Conservation (phyloP, 2,888 invertebrate genomes). For the Boloria selene region DNA sequence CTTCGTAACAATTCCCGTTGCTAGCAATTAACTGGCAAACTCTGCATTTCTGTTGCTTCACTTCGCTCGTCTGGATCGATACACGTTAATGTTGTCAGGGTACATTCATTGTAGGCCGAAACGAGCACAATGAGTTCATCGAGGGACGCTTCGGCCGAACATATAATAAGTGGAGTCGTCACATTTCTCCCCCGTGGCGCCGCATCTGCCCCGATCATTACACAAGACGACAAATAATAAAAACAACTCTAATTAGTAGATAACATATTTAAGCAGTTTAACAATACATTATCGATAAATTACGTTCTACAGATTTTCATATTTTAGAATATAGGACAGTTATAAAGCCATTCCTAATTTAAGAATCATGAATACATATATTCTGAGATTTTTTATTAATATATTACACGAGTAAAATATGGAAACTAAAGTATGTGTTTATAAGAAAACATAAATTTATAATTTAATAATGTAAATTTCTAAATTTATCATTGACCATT, state of each 20-base stretch:
- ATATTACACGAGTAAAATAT: too few relatives aligned
- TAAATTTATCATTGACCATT: constrained; percentile 1
- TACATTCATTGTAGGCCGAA: constrained; percentile 35
- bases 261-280: constrained; percentile 13
- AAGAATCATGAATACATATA: neutral
- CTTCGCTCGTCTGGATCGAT: constrained; percentile 39
- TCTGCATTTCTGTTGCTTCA: constrained; percentile 39
- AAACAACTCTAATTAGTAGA: constrained; percentile 49
- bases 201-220: constrained; percentile 59
- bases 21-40: constrained; percentile 35
- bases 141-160: constrained; percentile 47
- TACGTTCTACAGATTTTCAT: neutral
- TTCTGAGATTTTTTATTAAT: too few relatives aligned
- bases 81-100: constrained; percentile 35
- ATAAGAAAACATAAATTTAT: too few relatives aligned
- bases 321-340: neutral
- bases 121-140: constrained; percentile 55
- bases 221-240: constrained; percentile 54
- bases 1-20: constrained; percentile 29
- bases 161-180: constrained; percentile 50
- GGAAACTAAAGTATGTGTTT: too few relatives aligned
- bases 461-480: too few relatives aligned
- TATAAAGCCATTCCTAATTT: neutral
- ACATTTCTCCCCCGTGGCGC: constrained; percentile 63
- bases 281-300: neutral